Evolutionary conservation across 92 coral and sea anemone genomes (phyloP).

Genomic region (Parazoanthus swiftii): DNA sequence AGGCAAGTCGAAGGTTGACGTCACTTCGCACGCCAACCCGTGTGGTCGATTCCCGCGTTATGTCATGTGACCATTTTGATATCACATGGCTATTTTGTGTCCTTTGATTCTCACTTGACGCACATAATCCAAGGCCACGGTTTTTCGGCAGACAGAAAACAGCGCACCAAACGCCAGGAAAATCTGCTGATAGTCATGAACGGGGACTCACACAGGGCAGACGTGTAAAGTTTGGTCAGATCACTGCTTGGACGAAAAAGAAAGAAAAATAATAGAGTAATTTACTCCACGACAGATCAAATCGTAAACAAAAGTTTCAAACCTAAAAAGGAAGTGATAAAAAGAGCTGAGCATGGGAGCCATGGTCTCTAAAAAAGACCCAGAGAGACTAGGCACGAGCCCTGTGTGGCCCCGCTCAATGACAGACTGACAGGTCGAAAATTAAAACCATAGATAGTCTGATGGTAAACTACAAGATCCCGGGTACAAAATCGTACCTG

Average conservation of each 20-base stretch:
- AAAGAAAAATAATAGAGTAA: not conserved
- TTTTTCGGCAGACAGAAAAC: not conserved
- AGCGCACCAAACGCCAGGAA: not conserved
- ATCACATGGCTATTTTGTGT: not conserved
- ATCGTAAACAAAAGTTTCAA: not conserved
- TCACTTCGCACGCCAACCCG: constrained; percentile 10
- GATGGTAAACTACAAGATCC: constrained; percentile 4
- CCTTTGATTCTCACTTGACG: constrained; percentile 4
- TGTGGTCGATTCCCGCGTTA: not conserved
- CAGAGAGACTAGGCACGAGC: constrained; percentile 8
- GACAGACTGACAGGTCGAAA: not conserved
- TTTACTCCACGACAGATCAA: not conserved
- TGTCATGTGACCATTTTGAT: not conserved
- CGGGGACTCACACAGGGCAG: constrained; percentile 67
- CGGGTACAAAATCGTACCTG: constrained; percentile 48
- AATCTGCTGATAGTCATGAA: constrained; percentile 16
- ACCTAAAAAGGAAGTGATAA: constrained; percentile 37
- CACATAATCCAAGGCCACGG: not conserved
- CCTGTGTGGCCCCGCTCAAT: constrained; percentile 31
- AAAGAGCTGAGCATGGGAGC: constrained; percentile 30
- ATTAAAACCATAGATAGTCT: not conserved
- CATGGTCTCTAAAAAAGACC: not conserved
- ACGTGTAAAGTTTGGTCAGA: constrained; percentile 34
- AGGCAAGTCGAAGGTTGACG: constrained; percentile 19
- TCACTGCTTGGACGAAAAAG: not conserved